A percentile compares a stretch with the other conserved stretches of the same genome.
Conservation (phyloP, 2,888 invertebrate species). For the Caenorhabditis sp. region DNA sequence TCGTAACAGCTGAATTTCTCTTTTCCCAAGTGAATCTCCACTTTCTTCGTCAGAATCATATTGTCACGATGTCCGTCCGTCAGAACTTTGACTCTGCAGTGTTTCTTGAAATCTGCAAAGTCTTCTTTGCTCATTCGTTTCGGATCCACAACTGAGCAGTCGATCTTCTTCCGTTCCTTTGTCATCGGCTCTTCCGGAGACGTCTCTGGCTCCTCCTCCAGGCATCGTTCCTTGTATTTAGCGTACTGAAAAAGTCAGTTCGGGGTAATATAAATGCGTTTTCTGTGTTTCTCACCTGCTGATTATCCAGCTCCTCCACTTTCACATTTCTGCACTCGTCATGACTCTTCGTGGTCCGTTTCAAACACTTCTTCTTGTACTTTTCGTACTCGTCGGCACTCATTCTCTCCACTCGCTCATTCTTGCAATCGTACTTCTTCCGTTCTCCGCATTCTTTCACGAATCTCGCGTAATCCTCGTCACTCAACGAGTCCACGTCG, state of each 20-base stretch:
- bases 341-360: slow-evolving; percentile 11
- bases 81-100: slow-evolving; percentile 27
- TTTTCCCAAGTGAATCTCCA: slow-evolving; percentile 36
- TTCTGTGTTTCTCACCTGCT: slow-evolving; percentile 7
- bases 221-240: slow-evolving; percentile 16
- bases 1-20: slow-evolving; percentile 46
- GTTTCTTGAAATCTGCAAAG: slow-evolving; percentile 30
- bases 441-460: slow-evolving; percentile 8
- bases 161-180: slow-evolving; percentile 4
- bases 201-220: background rate
- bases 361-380: slow-evolving; percentile 26
- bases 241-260: slow-evolving; percentile 17
- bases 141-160: slow-evolving; percentile 38
- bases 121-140: slow-evolving; percentile 33
- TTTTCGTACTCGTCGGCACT: slow-evolving; percentile 9
- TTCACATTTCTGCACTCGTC: slow-evolving; percentile 12
- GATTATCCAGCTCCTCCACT: slow-evolving; percentile 16
- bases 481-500: slow-evolving; percentile 7
- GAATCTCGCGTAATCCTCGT: slow-evolving; percentile 24
- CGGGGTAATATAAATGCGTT: too few species aligned
- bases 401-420: slow-evolving; percentile 25
- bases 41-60: slow-evolving; percentile 42
- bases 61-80: slow-evolving; percentile 42
- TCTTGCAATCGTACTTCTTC: background rate
- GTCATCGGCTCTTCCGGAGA: background rate